phyloP scores from a whole-genome alignment of 2,113 vertebrate species.

The Gopherus evgoodei region DNA sequence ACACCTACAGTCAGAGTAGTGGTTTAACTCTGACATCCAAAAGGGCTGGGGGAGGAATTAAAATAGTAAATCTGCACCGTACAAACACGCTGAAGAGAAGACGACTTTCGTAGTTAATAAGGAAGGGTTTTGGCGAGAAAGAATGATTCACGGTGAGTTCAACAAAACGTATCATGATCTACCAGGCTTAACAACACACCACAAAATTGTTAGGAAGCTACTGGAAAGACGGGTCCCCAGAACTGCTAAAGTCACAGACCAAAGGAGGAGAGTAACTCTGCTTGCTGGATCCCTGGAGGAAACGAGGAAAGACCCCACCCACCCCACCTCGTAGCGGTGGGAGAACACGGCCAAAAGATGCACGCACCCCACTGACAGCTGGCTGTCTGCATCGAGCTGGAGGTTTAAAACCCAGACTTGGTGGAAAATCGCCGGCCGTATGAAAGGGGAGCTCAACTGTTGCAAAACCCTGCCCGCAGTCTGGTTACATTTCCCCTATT shows the following conservation, averaged over 20 bases:
- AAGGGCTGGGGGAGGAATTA: neutral
- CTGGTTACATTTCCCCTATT: neutral
- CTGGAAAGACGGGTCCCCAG: neutral
- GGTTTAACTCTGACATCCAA: neutral
- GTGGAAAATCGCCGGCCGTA: neutral
- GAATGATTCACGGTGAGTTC: no score
- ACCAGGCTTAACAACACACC: neutral
- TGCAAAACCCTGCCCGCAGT: neutral
- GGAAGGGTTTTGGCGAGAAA: neutral
- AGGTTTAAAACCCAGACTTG: no score
- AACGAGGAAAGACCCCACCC: no score
- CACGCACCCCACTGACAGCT: neutral
- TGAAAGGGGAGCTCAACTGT: neutral
- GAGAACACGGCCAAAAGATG: no score
- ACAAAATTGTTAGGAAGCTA: neutral
- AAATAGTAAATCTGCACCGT: neutral
- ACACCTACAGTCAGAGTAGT: neutral
- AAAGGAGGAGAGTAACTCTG: neutral
- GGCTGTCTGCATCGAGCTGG: no score
- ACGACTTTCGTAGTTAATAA: neutral
- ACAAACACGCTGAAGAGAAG: neutral
- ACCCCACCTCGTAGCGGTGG: no score
- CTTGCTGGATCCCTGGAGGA: neutral
- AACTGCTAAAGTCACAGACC: neutral
- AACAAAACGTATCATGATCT: no score